Base-by-base conservation (phyloP, 2,113 vertebrate genomes). In the Lynx canadensis region DNA sequence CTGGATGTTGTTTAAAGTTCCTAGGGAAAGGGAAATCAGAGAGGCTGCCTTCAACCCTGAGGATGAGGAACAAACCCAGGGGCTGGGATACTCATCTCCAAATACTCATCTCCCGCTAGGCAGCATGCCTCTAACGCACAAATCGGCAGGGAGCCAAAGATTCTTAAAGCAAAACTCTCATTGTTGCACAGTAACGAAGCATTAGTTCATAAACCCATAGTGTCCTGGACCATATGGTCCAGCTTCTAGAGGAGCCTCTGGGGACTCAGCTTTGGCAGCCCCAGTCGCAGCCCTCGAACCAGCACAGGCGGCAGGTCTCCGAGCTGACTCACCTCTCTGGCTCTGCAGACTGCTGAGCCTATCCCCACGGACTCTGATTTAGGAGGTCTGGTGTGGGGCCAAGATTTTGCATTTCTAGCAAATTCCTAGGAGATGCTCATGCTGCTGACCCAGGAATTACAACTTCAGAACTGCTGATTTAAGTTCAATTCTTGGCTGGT, bases 21-120 rank as follows among this genome's bases (percentile, higher is more conserved):
- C 86, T 93, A 87, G 50, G 65, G 83, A 95, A 88, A 83, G 79
- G 85, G 80, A 95, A 76, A 84, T 50, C 85, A 71, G 76, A 97
- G 84, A 93, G 31, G n/a, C 55, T 41, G 29, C 38, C 73, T 78
- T 79, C 15, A 63, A 27, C n/a, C 65, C 48, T 19, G 29, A 68
- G 57, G 79, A 63, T 0, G 6, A 81, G 3, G 36, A 87, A 83
- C 29, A 80, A 71, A 50, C 50, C 80, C 60, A n/a, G 31, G 31
- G 52, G 71, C 85, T 88, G 55, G 52, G 80, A 90, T 95, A 84
- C 74, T 81, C 71, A 95, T 84, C 74, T 85, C 52, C 82, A 86
- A 79, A 76, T 0, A 57, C 45, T 45, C 45, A 45, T 45, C 45
- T 45, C 45, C 48, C 8, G 15, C 45, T 55, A 68, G 14, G 9